These are phyloP conservation scores for Piprites chloris DNA, from an alignment of 2,113 vertebrate species.

Conservation along the genomic window DNA sequence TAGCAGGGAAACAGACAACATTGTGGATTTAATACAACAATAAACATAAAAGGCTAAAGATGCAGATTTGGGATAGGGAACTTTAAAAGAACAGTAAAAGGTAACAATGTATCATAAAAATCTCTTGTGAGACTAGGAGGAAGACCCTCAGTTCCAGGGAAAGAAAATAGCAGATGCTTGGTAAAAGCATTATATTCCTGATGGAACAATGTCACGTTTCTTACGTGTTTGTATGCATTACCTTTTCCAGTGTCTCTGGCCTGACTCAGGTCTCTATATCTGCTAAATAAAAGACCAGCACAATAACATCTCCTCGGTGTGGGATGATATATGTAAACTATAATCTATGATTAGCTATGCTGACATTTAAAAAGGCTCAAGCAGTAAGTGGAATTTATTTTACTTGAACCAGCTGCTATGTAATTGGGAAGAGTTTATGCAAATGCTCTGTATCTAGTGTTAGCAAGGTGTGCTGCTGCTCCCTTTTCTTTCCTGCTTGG, in stretches of 20 bases:
- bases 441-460: conserved; percentile 58
- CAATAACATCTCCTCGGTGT: neutral
- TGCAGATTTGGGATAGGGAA: conserved; percentile 57
- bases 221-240: neutral
- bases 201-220: neutral
- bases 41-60: conserved; percentile 59
- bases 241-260: neutral
- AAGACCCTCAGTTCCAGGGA: neutral
- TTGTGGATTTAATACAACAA: conserved; percentile 32
- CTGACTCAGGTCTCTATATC: neutral
- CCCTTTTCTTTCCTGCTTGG: conserved; percentile 38
- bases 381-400: conserved; percentile 68
- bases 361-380: conserved; percentile 45
- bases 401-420: conserved; percentile 47
- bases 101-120: conserved; percentile 10
- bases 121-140: neutral
- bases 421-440: conserved; percentile 65
- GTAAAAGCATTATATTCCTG: neutral
- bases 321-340: neutral
- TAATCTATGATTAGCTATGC: conserved; percentile 9
- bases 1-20: conserved; percentile 31
- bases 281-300: neutral
- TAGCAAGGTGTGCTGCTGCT: conserved; percentile 57
- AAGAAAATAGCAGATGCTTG: neutral
- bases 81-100: conserved; percentile 52